These are phyloP conservation scores for Cyrtorhinus lividipennis DNA, from an alignment of 1,140 invertebrate genomes.

Conservation along the genomic window DNA sequence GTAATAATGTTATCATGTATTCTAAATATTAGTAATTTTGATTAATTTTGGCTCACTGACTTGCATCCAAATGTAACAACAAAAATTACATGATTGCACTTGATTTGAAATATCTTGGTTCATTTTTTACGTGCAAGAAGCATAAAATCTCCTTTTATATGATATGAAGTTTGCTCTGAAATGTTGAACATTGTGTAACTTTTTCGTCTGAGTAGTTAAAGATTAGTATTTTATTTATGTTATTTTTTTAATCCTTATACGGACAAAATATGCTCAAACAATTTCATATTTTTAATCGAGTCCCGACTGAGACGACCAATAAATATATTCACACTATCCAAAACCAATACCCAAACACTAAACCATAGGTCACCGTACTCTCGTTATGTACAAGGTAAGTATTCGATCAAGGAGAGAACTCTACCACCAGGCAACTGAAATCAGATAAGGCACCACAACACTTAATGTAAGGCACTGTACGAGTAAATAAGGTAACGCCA, in stretches of 20 bases:
- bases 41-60: neutral
- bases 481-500: neutral
- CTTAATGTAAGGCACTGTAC: neutral
- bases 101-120: neutral
- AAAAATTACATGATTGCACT: conserved; percentile 12
- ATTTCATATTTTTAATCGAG: neutral
- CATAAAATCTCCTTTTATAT: neutral
- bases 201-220: neutral
- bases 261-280: neutral
- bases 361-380: too few species aligned
- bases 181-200: neutral
- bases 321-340: too few species aligned
- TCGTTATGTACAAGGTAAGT: too few species aligned
- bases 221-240: neutral
- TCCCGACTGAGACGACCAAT: neutral
- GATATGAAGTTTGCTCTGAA: neutral
- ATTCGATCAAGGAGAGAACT: neutral
- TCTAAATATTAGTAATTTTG: neutral
- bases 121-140: neutral
- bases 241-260: neutral
- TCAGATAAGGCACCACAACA: neutral
- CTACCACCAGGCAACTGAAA: neutral
- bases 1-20: neutral
- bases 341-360: too few species aligned
- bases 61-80: conserved; percentile 16